Base-by-base conservation (phyloP, 2,113 vertebrate species). In the Amazona guildingii region DNA sequence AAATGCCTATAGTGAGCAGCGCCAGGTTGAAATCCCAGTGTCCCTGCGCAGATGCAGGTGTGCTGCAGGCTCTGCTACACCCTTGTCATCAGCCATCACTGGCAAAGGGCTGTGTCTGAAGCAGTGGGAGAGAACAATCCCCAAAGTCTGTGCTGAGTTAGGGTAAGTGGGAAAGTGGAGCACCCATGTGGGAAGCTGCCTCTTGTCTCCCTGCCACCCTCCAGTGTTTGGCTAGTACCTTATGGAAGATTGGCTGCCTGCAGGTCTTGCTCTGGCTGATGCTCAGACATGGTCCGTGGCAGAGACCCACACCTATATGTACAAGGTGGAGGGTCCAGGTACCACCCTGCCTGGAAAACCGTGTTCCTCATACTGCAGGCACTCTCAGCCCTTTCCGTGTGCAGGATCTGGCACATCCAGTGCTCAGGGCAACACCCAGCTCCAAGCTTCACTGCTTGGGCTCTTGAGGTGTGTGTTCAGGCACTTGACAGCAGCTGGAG, bases 201-300 rank as follows among this genome's bases (percentile, higher is more conserved):
- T n/a, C 74, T 31, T 35, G 18, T 10, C 79, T 57, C 27, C 54
- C 17, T 33, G 80, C 21, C 43, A 5, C 25, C 39, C 39, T 24
- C 4, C 0, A 1, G 25, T 8, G 25, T 37, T 54, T 39, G 59
- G 52, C 33, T 27, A 7, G 9, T 23, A 11, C 10, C 17, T 29
- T 51, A 12, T 3, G 17, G n/a, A 52, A 72, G 39, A 55, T 17
- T 41, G 63, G 35, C 54, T 43, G 27, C 41, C 46, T 33, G 31
- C 57, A 17, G 11, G 29, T 44, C 43, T 28, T 1, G 4, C n/a
- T 17, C 33, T 41, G n/a, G 31, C 17, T 33, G 64, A 14, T 74
- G 66, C 49, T 69, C 3, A 0, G 1, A 9, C 1, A 0, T 0
- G 5, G 7, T 41, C 48, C 25, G 0, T 0, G 4, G 44, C 33